These are phyloP conservation scores for Gymnocheta viridis DNA, from an alignment of 2,888 invertebrate species.

Conservation along the genomic window DNA sequence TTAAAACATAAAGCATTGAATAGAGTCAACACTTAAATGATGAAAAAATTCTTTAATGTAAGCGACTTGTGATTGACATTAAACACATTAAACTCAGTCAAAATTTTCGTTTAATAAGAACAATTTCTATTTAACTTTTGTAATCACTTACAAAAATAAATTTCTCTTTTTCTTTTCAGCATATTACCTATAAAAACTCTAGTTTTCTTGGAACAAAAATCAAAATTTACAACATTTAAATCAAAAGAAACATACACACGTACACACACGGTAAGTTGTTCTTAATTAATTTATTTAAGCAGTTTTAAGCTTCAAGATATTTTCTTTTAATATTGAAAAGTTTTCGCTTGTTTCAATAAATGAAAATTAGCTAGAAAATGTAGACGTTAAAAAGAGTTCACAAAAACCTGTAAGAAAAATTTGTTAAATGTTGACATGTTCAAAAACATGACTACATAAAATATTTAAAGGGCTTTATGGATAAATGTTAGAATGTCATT, in stretches of 20 bases:
- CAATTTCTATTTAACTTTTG: not conserved
- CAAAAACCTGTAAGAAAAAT: not conserved
- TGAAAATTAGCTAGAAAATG: not conserved
- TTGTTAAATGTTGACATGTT: not conserved
- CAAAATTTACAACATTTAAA: conserved; percentile 41
- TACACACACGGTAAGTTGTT: conserved; percentile 29
- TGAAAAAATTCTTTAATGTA: not conserved
- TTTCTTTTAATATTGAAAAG: not conserved
- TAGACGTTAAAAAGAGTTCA: not conserved
- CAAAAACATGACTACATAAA: conserved; percentile 10
- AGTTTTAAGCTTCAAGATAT: not conserved
- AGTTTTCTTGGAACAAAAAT: conserved; percentile 23
- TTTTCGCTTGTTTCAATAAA: not conserved
- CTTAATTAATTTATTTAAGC: not conserved
- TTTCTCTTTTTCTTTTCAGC: conserved; percentile 18
- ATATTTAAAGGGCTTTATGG: not conserved
- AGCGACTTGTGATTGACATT: not conserved
- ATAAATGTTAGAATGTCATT: not conserved
- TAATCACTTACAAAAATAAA: not conserved
- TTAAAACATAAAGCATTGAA: not conserved
- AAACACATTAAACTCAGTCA: not conserved
- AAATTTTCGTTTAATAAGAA: not conserved
- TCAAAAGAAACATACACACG: conserved; percentile 35
- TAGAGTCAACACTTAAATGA: not conserved
- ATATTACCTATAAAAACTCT: not conserved